Evolutionary conservation across 2,797 vertebrate genomes (phyloP).

Genomic region (Argentina silus): DNA sequence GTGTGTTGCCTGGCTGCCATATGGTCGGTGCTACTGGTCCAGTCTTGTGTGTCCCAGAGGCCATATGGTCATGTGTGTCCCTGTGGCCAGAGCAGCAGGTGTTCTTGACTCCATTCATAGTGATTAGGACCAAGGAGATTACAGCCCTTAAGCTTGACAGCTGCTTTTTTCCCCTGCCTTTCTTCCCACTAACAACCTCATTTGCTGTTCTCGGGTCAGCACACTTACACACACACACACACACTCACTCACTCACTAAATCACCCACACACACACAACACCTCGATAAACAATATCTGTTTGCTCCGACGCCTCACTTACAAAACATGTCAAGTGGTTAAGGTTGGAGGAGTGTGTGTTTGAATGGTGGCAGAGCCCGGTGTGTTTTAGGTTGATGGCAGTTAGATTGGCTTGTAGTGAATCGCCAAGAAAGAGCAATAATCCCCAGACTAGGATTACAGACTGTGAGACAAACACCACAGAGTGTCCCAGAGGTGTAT

Average conservation of each 20-base stretch:
- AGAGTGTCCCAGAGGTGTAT: conserved; percentile 1
- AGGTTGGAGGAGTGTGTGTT: conserved; percentile 3
- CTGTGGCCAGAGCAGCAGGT: conserved; percentile 66
- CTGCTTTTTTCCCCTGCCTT: conserved; percentile 60
- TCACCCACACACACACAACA: neutral
- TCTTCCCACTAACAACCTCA: conserved; percentile 69
- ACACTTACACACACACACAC: conserved; percentile 30
- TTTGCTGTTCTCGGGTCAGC: conserved; percentile 64
- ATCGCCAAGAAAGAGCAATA: conserved; percentile 33
- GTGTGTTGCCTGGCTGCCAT: conserved; percentile 8
- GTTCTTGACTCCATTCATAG: conserved; percentile 72
- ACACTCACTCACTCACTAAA: neutral
- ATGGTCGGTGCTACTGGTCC: neutral
- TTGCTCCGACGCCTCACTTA: neutral
- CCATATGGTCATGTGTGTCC: conserved; percentile 34
- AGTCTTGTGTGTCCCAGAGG: conserved; percentile 2
- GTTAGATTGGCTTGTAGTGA: conserved; percentile 32
- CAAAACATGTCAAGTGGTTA: neutral
- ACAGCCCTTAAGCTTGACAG: conserved; percentile 66
- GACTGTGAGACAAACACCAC: conserved; percentile 25
- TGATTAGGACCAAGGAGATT: conserved; percentile 79
- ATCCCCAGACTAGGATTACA: conserved; percentile 41
- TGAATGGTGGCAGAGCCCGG: neutral
- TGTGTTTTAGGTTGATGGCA: conserved; percentile 18
- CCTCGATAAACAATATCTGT: neutral